These are phyloP conservation scores for Anas georgica DNA, from an alignment of 2,797 vertebrate genomes.

Conservation along the genomic window DNA sequence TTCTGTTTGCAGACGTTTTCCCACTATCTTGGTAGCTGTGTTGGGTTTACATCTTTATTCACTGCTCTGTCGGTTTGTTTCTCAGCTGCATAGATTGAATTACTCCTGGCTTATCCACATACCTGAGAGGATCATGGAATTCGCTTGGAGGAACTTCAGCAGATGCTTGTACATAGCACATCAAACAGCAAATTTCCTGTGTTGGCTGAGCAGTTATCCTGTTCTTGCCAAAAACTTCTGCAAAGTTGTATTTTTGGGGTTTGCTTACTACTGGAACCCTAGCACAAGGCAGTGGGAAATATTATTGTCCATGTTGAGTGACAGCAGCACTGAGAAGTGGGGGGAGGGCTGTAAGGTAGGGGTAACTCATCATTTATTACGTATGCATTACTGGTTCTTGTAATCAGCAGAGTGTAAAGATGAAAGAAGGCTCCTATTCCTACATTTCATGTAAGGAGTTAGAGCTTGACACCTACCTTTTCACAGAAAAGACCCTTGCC, in stretches of 20 bases:
- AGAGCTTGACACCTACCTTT: not conserved
- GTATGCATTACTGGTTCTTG: not conserved
- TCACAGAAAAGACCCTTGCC: not conserved
- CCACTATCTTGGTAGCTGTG: not conserved
- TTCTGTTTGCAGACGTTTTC: not conserved
- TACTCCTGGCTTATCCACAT: not conserved
- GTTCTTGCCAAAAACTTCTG: not conserved
- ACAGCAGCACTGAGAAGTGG: not conserved
- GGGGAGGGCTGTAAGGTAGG: not conserved
- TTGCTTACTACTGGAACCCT: not conserved
- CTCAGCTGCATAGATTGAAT: not conserved
- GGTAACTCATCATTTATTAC: not conserved
- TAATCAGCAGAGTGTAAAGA: not conserved
- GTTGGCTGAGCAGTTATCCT: not conserved
- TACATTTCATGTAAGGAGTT: not conserved
- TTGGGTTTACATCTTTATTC: not conserved
- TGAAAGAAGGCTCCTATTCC: not conserved
- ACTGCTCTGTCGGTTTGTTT: not conserved
- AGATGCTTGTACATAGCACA: not conserved
- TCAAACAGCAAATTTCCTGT: not conserved
- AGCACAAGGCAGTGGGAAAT: not conserved
- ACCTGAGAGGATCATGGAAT: not conserved
- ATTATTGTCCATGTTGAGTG: not conserved
- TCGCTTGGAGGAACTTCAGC: not conserved
- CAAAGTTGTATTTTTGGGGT: not conserved